Evolutionary conservation across 2,113 vertebrate genomes (phyloP), one percentile per base, ranked within the genome.

Genomic region (Stictonetta naevosa): DNA sequence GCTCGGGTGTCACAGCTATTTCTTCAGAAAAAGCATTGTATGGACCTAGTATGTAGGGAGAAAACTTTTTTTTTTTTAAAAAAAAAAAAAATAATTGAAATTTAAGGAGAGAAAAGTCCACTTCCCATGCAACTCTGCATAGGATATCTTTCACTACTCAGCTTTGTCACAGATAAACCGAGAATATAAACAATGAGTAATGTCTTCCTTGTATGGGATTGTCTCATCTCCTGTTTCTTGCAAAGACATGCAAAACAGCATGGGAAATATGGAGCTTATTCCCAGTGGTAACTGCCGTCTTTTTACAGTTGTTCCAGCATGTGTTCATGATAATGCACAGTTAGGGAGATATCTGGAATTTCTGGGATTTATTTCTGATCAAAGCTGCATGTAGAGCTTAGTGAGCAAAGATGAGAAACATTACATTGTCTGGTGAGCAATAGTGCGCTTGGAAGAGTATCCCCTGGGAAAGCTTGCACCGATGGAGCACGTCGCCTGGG

Each of bases 361-460:
- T 94, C 92, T 92, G 50, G 87, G 87, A 80, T 90, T 95, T 94
- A 89, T 94, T 97, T 95, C 79, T 80, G 66, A 93, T 94, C 84
- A 93, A 94, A 96, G 82, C 75, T 71, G 14, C 55, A 46, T 2
- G 2, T 52, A 82, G 72, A 87, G 50, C 26, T 86, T 77, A 71
- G 40, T 31, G 64, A 93, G 59, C 31, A 69, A 73, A 71, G 67
- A 68, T 50, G 59, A 87, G 36, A 69, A 88, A 79, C 53, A 44
- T 46, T 29, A 22, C 72, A 34, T 55, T 90, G 58, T 83, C 46
- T 73, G n/a, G 14, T 91, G 75, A 95, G 55, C 76, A 94, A 53
- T 5, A 44, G 52, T 7, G 0, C 0, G 0, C 59, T 78, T 16
- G 4, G 76, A 29, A 69, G 72, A 55, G 25, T 6, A 42, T 86